Base-by-base conservation (phyloP, 2,888 invertebrate species). In the Uropetala carovei region DNA sequence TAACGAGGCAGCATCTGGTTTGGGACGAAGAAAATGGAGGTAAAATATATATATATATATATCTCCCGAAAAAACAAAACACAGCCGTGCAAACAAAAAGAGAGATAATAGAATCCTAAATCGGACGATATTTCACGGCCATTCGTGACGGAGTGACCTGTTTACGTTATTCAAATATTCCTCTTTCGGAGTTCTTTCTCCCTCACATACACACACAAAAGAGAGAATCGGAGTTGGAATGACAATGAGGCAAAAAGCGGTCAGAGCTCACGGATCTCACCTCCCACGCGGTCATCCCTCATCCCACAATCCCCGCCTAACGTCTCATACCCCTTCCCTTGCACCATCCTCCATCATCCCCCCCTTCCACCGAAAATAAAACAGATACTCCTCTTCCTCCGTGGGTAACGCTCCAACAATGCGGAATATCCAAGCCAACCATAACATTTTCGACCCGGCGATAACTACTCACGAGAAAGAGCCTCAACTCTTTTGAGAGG, bases 51-150 rank as follows among this genome's bases (percentile, higher is more conserved):
- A 60, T 89, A n/a, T n/a, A n/a, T n/a, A n/a, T n/a, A n/a, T n/a
- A n/a, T n/a, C n/a, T 64, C 22, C 86, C 16, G 64, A 64, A 64
- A 30, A 59, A 18, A 89, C 16, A 59, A 22, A 56, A 8, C 68
- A n/a, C 89, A 64, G 22, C 30, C 64, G 89, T 22, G 64, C 27
- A 89, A 89, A 89, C 16, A 89, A 64, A 68, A 64, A 60, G 68
- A 64, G 86, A 22, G 89, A 89, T 64, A 89, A 89, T 89, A 68
- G 89, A 89, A 89, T 89, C 68, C 68, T 64, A 68, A 89, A 89
- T 89, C 89, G 89, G 89, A 64, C 89, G 89, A 89, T 89, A 89
- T 89, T 89, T 89, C 89, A 89, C 89, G 89, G 89, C 89, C 89
- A 89, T 89, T 89, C 89, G 89, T 89, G 89, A 89, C 68, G 89